Percentiles rank a stretch among this genome's conserved stretches.
Conservation (phyloP, 2,888 invertebrate genomes). For the Philhelius pedissequus region DNA sequence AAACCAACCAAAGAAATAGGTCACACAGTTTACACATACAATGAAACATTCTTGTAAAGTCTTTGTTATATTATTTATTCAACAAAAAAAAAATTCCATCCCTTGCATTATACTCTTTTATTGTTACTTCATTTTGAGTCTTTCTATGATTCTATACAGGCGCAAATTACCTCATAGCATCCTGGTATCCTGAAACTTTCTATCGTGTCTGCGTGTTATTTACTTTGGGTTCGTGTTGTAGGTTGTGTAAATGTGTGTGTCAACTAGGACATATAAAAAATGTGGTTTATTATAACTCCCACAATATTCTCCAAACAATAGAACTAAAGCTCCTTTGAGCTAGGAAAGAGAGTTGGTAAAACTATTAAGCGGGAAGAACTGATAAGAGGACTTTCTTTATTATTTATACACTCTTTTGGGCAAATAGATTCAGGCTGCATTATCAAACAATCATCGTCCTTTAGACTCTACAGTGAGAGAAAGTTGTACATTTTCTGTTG, state of each 20-base stretch:
- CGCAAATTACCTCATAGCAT: not conserved
- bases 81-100: not conserved
- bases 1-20: slow-evolving; percentile 37
- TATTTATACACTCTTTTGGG: not conserved
- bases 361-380: slow-evolving; percentile 1
- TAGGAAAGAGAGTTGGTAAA: slow-evolving; percentile 12
- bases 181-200: not conserved
- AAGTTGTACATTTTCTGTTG: not conserved
- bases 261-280: not conserved
- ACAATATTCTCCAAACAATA: slow-evolving; percentile 6
- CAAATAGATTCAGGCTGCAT: not conserved
- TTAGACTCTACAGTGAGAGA: not conserved
- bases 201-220: not conserved
- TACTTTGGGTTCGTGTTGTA: not conserved
- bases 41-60: not conserved
- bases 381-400: slow-evolving; percentile 5
- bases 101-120: slow-evolving; percentile 1
- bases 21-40: slow-evolving; percentile 9
- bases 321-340: not conserved
- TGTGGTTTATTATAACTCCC: not conserved
- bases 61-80: slow-evolving; percentile 17
- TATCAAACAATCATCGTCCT: not conserved
- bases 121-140: not conserved
- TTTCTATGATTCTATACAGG: slow-evolving; percentile 23
- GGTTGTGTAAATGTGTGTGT: not conserved